Conservation (phyloP, 2,113 vertebrate genomes). For the Pholis gunnellus region DNA sequence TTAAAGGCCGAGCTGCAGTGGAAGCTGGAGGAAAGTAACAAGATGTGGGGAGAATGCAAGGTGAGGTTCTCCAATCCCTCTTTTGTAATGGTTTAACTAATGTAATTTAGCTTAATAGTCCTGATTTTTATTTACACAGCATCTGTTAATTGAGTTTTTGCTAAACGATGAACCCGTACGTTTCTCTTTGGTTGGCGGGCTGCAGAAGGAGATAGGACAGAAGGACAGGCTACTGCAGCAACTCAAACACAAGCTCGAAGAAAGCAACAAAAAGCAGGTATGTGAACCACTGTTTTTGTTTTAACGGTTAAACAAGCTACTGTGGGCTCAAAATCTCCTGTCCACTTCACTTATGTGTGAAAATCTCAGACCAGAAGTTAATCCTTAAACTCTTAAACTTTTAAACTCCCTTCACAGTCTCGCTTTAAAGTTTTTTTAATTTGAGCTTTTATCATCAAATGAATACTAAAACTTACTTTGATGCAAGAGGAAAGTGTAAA, state of each 20-base stretch:
- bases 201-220: conserved; percentile 93
- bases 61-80: conserved; percentile 67
- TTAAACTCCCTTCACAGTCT: neutral
- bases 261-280: conserved; percentile 91
- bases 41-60: conserved; percentile 90
- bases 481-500: neutral
- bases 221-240: conserved; percentile 94
- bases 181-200: neutral
- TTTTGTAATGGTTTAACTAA: neutral
- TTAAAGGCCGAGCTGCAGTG: conserved; percentile 91
- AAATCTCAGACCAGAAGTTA: neutral
- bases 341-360: neutral
- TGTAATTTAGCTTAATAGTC: neutral
- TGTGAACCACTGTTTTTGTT: neutral
- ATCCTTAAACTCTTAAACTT: neutral
- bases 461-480: neutral
- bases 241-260: conserved; percentile 91
- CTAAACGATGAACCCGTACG: neutral
- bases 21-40: conserved; percentile 93
- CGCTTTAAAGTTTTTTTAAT: neutral
- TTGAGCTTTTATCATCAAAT: neutral
- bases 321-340: neutral
- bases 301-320: neutral
- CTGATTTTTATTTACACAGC: neutral
- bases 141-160: conserved; percentile 12